These are phyloP conservation scores for Megalurothrips usitatus DNA, from an alignment of 2,888 invertebrate species.

Conservation along the genomic window DNA sequence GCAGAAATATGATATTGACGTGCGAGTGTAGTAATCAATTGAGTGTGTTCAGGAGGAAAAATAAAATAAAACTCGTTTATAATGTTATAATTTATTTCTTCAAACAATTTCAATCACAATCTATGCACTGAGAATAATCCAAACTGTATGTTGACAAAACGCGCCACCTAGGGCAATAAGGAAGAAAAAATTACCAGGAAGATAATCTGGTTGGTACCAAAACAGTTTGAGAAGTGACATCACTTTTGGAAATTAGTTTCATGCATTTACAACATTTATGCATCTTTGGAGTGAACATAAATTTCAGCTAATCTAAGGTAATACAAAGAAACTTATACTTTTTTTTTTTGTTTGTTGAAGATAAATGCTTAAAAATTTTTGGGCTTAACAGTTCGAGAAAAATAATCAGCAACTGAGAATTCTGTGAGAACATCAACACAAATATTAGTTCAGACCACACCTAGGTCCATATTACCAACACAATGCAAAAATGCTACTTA, in stretches of 20 bases:
- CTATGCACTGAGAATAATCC: neutral
- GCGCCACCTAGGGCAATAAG: neutral
- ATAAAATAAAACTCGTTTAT: neutral
- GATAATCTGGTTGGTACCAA: neutral
- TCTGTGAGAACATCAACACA: neutral
- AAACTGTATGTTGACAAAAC: neutral
- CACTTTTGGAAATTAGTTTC: neutral
- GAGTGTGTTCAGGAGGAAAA: neutral
- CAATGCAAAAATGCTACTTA: neutral
- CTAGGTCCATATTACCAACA: neutral
- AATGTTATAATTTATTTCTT: slow-evolving; percentile 19
- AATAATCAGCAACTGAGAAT: neutral
- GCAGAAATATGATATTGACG: neutral
- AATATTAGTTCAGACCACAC: neutral
- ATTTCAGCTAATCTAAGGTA: neutral
- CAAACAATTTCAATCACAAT: neutral
- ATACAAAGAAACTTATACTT: neutral
- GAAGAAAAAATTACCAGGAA: neutral
- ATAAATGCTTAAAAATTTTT: neutral
- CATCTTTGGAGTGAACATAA: neutral
- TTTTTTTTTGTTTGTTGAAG: neutral
- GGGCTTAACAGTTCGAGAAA: neutral
- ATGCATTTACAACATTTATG: neutral
- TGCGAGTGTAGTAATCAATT: neutral
- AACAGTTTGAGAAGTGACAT: neutral